These are phyloP conservation scores for Nesoenas mayeri DNA, from an alignment of 2,113 vertebrate species.

Conservation along the genomic window DNA sequence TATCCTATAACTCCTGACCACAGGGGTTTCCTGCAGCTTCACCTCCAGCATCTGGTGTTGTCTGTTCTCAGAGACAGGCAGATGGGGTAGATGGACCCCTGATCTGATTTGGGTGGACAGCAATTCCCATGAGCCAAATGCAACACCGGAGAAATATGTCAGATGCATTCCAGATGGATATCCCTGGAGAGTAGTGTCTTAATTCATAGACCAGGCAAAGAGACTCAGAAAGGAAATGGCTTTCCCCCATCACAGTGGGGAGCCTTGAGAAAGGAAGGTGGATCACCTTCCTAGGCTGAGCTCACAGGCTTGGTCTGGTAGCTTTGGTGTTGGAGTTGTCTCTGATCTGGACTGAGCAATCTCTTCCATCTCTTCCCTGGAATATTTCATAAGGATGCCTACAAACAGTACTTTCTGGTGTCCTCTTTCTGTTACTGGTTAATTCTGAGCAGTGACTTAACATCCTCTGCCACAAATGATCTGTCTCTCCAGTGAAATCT, in stretches of 20 bases:
- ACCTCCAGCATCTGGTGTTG: constrained; percentile 59
- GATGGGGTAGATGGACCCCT: constrained; percentile 42
- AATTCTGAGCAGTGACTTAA: not conserved
- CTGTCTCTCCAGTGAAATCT: not conserved
- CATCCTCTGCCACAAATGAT: not conserved
- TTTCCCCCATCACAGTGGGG: not conserved
- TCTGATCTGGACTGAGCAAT: not conserved
- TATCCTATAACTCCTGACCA: constrained; percentile 60
- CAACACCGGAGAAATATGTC: constrained; percentile 50
- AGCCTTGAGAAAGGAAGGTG: not conserved
- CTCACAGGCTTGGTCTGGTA: not conserved
- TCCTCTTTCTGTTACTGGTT: not conserved
- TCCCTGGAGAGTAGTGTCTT: constrained; percentile 44
- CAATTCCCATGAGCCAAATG: constrained; percentile 36
- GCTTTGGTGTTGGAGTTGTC: not conserved
- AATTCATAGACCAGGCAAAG: constrained; percentile 57
- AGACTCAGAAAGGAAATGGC: constrained; percentile 41
- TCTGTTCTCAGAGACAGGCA: constrained; percentile 22
- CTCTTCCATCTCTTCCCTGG: not conserved
- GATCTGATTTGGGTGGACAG: constrained; percentile 54
- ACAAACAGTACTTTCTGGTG: not conserved
- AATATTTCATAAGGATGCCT: not conserved
- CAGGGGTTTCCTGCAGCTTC: constrained; percentile 55
- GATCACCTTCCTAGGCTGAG: constrained; percentile 6
- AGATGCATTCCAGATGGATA: constrained; percentile 56